These are phyloP conservation scores for Hydropsyche tenuis DNA, from an alignment of 1,140 invertebrate genomes.

Conservation along the genomic window DNA sequence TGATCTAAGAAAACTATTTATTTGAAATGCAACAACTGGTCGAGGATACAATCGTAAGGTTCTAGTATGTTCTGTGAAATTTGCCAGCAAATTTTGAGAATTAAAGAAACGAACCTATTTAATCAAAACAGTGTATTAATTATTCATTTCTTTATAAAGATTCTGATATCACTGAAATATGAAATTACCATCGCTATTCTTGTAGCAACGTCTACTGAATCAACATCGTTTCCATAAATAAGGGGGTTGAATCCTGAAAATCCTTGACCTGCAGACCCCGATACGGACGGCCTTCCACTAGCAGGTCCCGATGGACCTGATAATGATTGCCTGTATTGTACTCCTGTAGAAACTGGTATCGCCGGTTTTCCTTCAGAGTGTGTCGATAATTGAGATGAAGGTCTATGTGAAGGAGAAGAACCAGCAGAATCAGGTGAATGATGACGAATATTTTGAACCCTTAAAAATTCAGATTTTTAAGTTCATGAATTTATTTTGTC, in stretches of 20 bases:
- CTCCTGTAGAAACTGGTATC: slow-evolving; percentile 30
- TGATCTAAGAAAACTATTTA: slow-evolving; percentile 96
- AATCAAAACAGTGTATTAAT: not conserved
- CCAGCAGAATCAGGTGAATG: slow-evolving; percentile 41
- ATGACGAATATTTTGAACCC: slow-evolving; percentile 47
- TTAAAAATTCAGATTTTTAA: slow-evolving; percentile 15
- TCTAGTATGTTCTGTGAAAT: slow-evolving; percentile 97
- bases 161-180: not conserved
- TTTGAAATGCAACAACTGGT: slow-evolving; percentile 98
- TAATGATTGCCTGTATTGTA: slow-evolving; percentile 34
- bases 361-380: slow-evolving; percentile 32
- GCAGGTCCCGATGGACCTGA: slow-evolving; percentile 49
- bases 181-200: slow-evolving; percentile 91
- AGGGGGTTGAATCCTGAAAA: slow-evolving; percentile 77
- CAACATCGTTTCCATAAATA: slow-evolving; percentile 95
- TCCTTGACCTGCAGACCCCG: slow-evolving; percentile 53
- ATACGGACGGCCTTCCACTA: slow-evolving; percentile 53
- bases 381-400: slow-evolving; percentile 13
- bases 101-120: slow-evolving; percentile 94
- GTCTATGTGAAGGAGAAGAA: slow-evolving; percentile 45
- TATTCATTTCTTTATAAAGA: not conserved
- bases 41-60: slow-evolving; percentile 95
- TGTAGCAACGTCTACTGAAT: slow-evolving; percentile 98
- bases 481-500: not conserved
- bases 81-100: slow-evolving; percentile 94